Percentiles rank a stretch among this genome's conserved stretches.
Evolutionary conservation across 2,113 vertebrate genomes (phyloP).

Genomic region (Tylochromis polylepis): DNA sequence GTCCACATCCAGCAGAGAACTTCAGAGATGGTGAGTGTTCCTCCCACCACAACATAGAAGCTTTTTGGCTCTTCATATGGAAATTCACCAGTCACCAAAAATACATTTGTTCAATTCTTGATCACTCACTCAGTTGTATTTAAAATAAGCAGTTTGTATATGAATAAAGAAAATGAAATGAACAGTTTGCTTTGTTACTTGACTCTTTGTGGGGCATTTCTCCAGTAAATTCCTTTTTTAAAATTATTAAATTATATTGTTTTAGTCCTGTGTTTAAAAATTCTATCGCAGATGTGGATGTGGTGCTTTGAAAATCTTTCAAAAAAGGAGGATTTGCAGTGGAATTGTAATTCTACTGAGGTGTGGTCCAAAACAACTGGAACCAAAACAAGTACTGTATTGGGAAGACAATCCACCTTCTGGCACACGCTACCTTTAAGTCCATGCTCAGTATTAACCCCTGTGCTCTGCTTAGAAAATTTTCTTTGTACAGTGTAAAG

Average conservation of each 20-base stretch:
- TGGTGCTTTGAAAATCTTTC: not conserved
- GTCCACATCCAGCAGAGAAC: slow-evolving; percentile 12
- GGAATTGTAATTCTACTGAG: not conserved
- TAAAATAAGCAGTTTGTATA: slow-evolving; percentile 40
- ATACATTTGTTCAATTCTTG: not conserved
- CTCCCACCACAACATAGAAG: not conserved
- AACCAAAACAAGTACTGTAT: not conserved
- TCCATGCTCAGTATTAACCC: not conserved
- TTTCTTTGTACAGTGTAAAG: not conserved
- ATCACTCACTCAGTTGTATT: not conserved
- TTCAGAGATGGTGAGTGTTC: not conserved
- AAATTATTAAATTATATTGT: not conserved
- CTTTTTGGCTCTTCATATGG: not conserved
- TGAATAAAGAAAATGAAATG: slow-evolving; percentile 10
- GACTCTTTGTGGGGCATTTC: not conserved
- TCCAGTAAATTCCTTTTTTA: not conserved
- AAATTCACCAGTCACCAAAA: not conserved
- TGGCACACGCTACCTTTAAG: not conserved
- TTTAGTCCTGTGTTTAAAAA: not conserved
- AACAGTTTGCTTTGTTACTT: not conserved
- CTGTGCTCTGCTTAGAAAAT: not conserved
- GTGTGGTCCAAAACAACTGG: not conserved
- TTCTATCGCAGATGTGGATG: not conserved
- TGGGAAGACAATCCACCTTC: not conserved
- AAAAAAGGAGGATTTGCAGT: not conserved